These are phyloP conservation scores for Eristalinus aeneus DNA, from an alignment of 2,888 invertebrate genomes.

Conservation along the genomic window DNA sequence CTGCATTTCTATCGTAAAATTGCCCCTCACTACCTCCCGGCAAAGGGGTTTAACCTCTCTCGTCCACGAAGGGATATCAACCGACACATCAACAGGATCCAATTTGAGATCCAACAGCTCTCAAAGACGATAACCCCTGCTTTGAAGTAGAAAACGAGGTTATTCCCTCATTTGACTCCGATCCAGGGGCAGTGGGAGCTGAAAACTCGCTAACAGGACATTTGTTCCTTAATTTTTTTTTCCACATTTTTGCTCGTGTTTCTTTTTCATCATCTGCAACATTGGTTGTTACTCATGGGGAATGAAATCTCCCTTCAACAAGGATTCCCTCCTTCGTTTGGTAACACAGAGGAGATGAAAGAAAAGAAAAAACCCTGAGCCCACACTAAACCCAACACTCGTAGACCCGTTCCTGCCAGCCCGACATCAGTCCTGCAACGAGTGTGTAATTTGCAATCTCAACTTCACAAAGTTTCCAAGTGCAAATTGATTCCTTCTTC, in stretches of 20 bases:
- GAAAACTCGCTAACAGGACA: slow-evolving; percentile 17
- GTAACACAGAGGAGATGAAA: slow-evolving; percentile 29
- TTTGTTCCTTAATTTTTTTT: neutral
- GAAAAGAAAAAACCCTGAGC: neutral
- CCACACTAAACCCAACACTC: neutral
- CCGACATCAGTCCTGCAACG: slow-evolving; percentile 16
- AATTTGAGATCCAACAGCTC: slow-evolving; percentile 32
- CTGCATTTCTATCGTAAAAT: too few relatives aligned
- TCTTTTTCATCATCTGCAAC: neutral
- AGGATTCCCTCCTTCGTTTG: slow-evolving; percentile 2
- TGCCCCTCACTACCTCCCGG: too few relatives aligned
- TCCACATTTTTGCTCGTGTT: neutral
- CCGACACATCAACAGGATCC: slow-evolving; percentile 25
- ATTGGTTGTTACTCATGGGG: neutral
- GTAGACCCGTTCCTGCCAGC: neutral
- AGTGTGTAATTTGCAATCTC: slow-evolving; percentile 43
- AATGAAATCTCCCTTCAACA: slow-evolving; percentile 2
- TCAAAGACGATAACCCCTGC: slow-evolving; percentile 21
- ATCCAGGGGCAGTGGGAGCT: neutral
- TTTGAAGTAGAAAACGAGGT: slow-evolving; percentile 27
- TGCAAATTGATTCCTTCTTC: slow-evolving; percentile 63
- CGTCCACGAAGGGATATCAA: neutral
- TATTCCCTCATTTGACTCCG: slow-evolving; percentile 36
- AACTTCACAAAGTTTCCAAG: slow-evolving; percentile 54
- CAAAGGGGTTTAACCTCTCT: neutral